These are phyloP conservation scores for Helicoverpa assulta DNA, from an alignment of 2,888 invertebrate genomes.

Conservation along the genomic window DNA sequence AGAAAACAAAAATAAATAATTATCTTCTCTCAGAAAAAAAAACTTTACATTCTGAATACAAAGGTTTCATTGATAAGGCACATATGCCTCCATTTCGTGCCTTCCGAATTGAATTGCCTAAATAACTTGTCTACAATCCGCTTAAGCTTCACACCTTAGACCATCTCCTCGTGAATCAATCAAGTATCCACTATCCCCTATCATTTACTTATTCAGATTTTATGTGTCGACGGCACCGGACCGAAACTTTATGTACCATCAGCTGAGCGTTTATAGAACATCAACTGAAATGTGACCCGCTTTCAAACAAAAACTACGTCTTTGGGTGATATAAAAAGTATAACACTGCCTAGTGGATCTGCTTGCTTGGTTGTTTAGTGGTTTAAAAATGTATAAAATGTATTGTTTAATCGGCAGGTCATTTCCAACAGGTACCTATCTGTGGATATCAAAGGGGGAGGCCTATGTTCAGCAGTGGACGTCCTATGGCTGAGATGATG, in stretches of 20 bases:
- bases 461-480: too few relatives aligned
- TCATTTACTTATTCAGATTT: slow-evolving; percentile 85
- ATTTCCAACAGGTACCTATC: too few relatives aligned
- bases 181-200: slow-evolving; percentile 79
- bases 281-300: slow-evolving; percentile 51
- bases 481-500: too few relatives aligned
- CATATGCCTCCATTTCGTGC: too few relatives aligned
- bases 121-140: slow-evolving; percentile 1
- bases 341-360: slow-evolving; percentile 11
- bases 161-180: slow-evolving; percentile 75
- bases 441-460: too few relatives aligned
- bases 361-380: slow-evolving; percentile 17
- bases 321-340: slow-evolving; percentile 41
- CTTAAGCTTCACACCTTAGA: slow-evolving; percentile 50
- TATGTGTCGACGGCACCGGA: slow-evolving; percentile 72
- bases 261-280: slow-evolving; percentile 66
- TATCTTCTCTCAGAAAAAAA: too few relatives aligned
- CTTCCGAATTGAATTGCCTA: background rate
- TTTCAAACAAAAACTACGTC: slow-evolving; percentile 50
- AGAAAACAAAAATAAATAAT: too few relatives aligned
- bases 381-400: slow-evolving; percentile 1
- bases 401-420: background rate
- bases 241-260: slow-evolving; percentile 76
- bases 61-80: too few relatives aligned
- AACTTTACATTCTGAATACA: too few relatives aligned